Conservation (phyloP, 2,888 invertebrate species). For the Sesia apiformis region DNA sequence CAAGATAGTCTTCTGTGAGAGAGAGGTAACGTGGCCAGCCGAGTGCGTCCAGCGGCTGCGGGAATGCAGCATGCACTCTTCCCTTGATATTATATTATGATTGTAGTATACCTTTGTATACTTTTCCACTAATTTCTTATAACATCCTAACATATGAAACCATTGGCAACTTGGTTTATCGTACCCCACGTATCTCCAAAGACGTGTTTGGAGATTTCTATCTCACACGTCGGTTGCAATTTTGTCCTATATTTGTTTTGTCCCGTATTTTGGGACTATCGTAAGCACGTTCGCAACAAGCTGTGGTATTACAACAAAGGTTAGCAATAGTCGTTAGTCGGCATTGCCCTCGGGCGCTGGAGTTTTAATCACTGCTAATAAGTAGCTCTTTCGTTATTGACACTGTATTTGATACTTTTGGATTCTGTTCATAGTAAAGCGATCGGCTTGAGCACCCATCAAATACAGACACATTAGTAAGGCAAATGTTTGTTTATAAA, state of each 20-base stretch:
- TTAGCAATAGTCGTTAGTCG: conserved; percentile 40
- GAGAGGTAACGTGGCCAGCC: too few relatives aligned
- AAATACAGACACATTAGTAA: neutral
- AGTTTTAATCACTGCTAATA: conserved; percentile 42
- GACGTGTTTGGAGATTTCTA: too few relatives aligned
- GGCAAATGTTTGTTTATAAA: neutral
- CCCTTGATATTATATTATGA: too few relatives aligned
- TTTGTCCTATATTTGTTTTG: neutral
- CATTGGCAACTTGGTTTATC: too few relatives aligned
- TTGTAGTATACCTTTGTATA: too few relatives aligned
- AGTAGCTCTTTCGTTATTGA: conserved; percentile 7
- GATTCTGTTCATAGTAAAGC: neutral
- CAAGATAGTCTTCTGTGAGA: too few relatives aligned
- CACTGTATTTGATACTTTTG: neutral
- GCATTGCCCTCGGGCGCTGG: conserved; percentile 29
- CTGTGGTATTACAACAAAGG: conserved; percentile 17
- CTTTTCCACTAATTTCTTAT: too few relatives aligned
- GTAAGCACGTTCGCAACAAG: conserved; percentile 7
- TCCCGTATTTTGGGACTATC: neutral
- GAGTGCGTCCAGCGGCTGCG: too few relatives aligned
- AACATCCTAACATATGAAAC: too few relatives aligned
- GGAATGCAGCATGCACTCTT: too few relatives aligned
- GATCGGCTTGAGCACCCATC: neutral
- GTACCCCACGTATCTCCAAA: too few relatives aligned
- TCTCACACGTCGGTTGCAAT: neutral